phyloP scores from a whole-genome alignment of 2,113 vertebrate species.

The Megatriorchis doriae region DNA sequence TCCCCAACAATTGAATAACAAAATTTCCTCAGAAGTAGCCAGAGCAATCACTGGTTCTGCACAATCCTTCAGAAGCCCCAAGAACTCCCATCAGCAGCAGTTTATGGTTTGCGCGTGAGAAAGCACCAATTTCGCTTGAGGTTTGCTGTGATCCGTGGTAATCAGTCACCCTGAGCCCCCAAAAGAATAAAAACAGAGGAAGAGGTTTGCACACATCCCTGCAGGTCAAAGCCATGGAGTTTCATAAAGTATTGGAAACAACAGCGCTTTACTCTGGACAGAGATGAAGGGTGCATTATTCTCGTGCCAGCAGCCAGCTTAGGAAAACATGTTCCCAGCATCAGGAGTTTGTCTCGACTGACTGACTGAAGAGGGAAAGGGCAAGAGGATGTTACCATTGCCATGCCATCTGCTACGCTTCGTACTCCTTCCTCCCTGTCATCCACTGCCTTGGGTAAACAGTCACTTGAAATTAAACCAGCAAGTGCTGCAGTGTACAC shows the following conservation, averaged over 20 bases:
- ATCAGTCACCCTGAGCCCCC: neutral
- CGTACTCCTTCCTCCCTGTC: neutral
- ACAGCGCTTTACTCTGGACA: neutral
- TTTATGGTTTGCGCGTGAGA: neutral
- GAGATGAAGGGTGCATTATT: neutral
- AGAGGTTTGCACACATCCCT: neutral
- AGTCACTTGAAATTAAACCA: neutral
- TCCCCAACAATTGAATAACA: neutral
- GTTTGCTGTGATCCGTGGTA: neutral
- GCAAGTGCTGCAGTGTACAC: neutral
- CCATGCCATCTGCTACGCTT: neutral
- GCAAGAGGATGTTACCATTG: neutral
- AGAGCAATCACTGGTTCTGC: neutral
- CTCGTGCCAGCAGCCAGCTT: neutral
- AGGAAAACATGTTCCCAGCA: neutral
- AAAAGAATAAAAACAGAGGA: neutral
- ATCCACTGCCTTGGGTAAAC: neutral
- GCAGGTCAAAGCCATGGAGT: neutral
- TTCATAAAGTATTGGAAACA: neutral
- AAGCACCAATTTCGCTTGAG: neutral
- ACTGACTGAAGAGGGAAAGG: neutral
- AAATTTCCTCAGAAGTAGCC: neutral
- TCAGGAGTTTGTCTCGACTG: neutral
- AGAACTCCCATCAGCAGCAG: neutral
- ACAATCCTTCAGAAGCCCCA: neutral